A percentile compares a stretch with the other conserved stretches of the same genome.
Evolutionary conservation across 2,113 vertebrate genomes (phyloP).

Genomic region (Hyaena hyaena): DNA sequence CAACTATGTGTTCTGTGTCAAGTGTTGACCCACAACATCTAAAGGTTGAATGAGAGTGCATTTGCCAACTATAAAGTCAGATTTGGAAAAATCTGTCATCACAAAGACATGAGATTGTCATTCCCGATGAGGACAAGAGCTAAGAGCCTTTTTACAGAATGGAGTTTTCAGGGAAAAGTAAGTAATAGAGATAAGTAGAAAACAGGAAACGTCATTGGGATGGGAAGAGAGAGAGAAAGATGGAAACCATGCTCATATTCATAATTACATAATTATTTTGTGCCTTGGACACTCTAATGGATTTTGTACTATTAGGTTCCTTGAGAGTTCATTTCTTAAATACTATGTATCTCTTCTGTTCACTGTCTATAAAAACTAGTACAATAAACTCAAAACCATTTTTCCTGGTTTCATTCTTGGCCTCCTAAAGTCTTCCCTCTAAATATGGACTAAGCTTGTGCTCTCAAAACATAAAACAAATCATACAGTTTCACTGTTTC

Average conservation of each 20-base stretch:
- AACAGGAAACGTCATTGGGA: background rate
- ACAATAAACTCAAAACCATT: background rate
- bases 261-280: too few species aligned
- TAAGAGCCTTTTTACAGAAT: background rate
- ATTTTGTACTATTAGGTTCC: background rate
- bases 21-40: background rate
- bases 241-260: background rate
- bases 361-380: background rate
- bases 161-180: background rate
- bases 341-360: background rate
- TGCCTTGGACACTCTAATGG: background rate
- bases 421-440: background rate
- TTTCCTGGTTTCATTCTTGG: background rate
- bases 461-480: background rate
- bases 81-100: background rate
- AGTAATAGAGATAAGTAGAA: background rate
- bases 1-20: background rate
- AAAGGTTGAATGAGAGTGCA: background rate
- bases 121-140: background rate
- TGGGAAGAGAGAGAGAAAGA: background rate
- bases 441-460: background rate
- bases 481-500: background rate
- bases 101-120: background rate
- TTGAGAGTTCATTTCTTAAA: background rate
- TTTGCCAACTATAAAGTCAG: background rate